Evolutionary conservation across 2,888 invertebrate genomes (phyloP).

Genomic region (Lepidonotus clava): DNA sequence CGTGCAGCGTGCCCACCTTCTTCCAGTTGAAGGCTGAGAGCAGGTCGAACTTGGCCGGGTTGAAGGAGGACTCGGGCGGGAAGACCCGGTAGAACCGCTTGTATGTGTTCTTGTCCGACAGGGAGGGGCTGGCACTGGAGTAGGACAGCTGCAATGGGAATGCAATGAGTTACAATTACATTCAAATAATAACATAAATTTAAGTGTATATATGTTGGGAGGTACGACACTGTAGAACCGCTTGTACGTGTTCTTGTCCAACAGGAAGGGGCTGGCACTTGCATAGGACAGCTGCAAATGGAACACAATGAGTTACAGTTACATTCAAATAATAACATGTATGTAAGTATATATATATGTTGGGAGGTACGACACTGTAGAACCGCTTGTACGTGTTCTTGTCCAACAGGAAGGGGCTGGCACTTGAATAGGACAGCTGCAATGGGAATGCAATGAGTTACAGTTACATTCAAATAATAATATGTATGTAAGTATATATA

Average conservation of each 20-base stretch:
- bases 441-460: slow-evolving; percentile 26
- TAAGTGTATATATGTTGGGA: too few species aligned
- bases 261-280: slow-evolving; percentile 96
- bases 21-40: slow-evolving; percentile 98
- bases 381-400: slow-evolving; percentile 96
- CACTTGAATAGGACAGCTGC: slow-evolving; percentile 97
- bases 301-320: too few species aligned
- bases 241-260: slow-evolving; percentile 96
- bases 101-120: slow-evolving; percentile 96
- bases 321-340: too few species aligned
- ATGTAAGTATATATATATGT: too few species aligned
- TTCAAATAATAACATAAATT: too few species aligned
- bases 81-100: slow-evolving; percentile 98
- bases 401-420: slow-evolving; percentile 97
- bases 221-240: slow-evolving; percentile 98
- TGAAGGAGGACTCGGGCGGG: slow-evolving; percentile 98
- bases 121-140: slow-evolving; percentile 97
- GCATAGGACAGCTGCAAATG: slow-evolving; percentile 93
- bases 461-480: too few species aligned
- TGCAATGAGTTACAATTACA: background rate
- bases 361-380: slow-evolving; percentile 98
- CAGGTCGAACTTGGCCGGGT: slow-evolving; percentile 95
- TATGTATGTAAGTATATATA: too few species aligned
- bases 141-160: slow-evolving; percentile 89
- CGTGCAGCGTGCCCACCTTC: slow-evolving; percentile 94